Evolutionary conservation across 2,113 vertebrate genomes (phyloP).

Genomic region (Martes martes): DNA sequence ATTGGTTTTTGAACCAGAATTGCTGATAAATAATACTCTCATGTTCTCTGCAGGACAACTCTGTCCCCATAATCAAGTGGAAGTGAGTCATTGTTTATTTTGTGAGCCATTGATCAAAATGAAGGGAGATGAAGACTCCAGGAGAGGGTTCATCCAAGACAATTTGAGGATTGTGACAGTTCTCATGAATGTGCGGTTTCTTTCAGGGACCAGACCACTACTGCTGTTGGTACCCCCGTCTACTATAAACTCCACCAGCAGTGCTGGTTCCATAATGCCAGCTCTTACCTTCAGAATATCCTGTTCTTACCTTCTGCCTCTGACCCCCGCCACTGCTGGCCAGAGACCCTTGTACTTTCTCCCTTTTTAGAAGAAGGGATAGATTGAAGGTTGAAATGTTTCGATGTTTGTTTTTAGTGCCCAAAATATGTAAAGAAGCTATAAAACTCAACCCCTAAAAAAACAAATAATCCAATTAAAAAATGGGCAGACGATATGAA

Average conservation of each 20-base stretch:
- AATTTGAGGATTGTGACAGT: background rate
- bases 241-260: background rate
- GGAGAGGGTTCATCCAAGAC: background rate
- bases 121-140: background rate
- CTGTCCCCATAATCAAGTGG: background rate
- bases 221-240: background rate
- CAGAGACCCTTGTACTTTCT: background rate
- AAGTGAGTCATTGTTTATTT: background rate
- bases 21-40: background rate
- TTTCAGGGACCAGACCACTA: background rate
- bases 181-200: background rate
- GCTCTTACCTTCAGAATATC: background rate
- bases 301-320: background rate
- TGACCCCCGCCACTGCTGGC: rapidly evolving
- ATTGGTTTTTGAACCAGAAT: background rate
- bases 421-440: background rate
- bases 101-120: background rate
- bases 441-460: background rate
- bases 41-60: background rate
- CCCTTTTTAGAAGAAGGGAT: background rate
- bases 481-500: background rate
- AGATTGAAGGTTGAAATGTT: background rate
- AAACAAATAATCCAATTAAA: background rate
- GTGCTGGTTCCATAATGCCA: background rate
- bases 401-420: background rate